These are phyloP conservation scores for Cataglyphis cursor DNA, from an alignment of 2,888 invertebrate species.

Conservation along the genomic window DNA sequence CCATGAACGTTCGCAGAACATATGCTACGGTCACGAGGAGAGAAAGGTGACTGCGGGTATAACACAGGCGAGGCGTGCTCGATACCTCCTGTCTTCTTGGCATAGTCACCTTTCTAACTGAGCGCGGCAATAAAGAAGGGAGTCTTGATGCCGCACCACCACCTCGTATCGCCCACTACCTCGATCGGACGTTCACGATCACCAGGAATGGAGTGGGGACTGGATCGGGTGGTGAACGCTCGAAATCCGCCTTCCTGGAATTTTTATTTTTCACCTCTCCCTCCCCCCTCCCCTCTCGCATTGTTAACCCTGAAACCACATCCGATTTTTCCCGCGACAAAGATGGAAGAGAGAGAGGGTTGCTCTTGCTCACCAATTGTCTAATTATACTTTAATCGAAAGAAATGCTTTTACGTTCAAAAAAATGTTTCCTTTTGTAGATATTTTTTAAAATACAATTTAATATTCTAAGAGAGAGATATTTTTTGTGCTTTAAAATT, in stretches of 20 bases:
- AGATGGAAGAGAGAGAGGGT: conserved; percentile 31
- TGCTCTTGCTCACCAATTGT: conserved; percentile 10
- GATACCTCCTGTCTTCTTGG: conserved; percentile 84
- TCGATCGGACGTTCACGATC: conserved; percentile 56
- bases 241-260: conserved; percentile 62
- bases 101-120: conserved; percentile 85
- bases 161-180: conserved; percentile 69
- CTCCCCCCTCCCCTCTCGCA: background rate
- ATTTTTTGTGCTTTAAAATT: background rate
- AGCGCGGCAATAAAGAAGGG: conserved; percentile 79
- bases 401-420: background rate
- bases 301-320: conserved; percentile 70
- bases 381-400: background rate
- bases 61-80: conserved; percentile 81
- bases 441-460: background rate
- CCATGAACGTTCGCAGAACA: conserved; percentile 82
- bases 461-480: background rate
- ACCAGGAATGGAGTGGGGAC: conserved; percentile 34
- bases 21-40: conserved; percentile 86
- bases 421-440: background rate
- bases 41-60: conserved; percentile 85
- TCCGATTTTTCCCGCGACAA: conserved; percentile 54
- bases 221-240: conserved; percentile 41
- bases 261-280: conserved; percentile 11
- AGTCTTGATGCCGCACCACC: conserved; percentile 69